Conservation (phyloP, 2,888 invertebrate species). For the Lissonota sp. region DNA sequence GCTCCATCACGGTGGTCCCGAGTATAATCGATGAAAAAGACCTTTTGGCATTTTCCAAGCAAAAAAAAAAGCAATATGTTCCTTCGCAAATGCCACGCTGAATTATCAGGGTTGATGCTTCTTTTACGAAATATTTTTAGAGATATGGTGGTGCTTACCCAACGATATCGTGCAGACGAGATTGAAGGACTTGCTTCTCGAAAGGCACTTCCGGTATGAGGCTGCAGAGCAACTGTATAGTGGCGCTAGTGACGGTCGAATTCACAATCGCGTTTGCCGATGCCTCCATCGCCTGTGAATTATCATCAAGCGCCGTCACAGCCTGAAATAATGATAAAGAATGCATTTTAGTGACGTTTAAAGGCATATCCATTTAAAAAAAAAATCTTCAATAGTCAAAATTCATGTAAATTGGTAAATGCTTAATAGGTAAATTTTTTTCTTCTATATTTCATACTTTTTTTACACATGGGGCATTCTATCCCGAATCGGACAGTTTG, state of each 20-base stretch:
- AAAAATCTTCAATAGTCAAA: too few relatives aligned
- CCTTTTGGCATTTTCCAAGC: background rate
- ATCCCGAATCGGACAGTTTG: too few relatives aligned
- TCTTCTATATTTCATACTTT: too few relatives aligned
- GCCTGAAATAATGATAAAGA: slow-evolving; percentile 68
- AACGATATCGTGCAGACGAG: slow-evolving; percentile 85
- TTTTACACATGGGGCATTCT: too few relatives aligned
- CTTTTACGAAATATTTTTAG: too few relatives aligned
- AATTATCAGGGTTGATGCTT: too few relatives aligned
- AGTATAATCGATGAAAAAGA: slow-evolving; percentile 44
- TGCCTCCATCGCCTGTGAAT: slow-evolving; percentile 78
- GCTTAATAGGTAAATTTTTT: too few relatives aligned
- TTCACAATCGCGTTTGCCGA: slow-evolving; percentile 76
- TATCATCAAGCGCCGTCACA: slow-evolving; percentile 78
- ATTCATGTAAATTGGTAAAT: too few relatives aligned
- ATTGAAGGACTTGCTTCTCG: slow-evolving; percentile 81
- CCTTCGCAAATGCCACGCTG: too few relatives aligned
- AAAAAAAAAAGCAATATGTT: too few relatives aligned
- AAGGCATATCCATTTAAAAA: too few relatives aligned
- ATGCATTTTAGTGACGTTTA: too few relatives aligned
- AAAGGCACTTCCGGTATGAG: slow-evolving; percentile 84
- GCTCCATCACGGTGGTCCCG: slow-evolving; percentile 59
- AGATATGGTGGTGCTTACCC: slow-evolving; percentile 83
- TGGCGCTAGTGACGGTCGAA: slow-evolving; percentile 83
- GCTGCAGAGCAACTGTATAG: slow-evolving; percentile 85